Percentiles rank a stretch among this genome's conserved stretches.
These are phyloP conservation scores for Cephus runcator DNA, from an alignment of 2,888 invertebrate genomes.

Conservation along the genomic window DNA sequence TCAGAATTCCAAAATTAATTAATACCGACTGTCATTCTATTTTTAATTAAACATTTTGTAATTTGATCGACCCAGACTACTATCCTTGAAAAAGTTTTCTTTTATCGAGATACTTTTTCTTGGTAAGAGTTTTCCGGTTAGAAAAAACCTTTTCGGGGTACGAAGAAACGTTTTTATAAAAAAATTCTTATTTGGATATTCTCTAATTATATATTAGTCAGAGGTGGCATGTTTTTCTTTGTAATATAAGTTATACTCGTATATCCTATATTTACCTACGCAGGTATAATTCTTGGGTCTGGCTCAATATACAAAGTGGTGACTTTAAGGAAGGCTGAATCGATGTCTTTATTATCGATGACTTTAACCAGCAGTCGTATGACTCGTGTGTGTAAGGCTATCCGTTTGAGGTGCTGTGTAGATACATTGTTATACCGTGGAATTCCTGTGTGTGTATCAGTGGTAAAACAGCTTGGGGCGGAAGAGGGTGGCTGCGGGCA, in stretches of 20 bases:
- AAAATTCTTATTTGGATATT: no score
- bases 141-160: no score
- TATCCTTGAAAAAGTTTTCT: no score
- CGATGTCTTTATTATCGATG: constrained; percentile 10
- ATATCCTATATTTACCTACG: no score
- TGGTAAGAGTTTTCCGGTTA: no score
- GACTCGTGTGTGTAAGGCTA: neutral
- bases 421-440: neutral
- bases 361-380: neutral
- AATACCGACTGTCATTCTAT: neutral
- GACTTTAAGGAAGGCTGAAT: neutral
- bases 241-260: no score
- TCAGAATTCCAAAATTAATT: neutral
- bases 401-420: neutral
- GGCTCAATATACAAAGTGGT: neutral
- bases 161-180: no score
- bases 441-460: neutral
- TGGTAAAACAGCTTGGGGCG: neutral
- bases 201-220: no score
- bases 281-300: neutral
- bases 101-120: no score
- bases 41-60: neutral
- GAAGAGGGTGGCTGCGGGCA: constrained; percentile 1
- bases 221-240: no score
- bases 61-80: no score